Evolutionary conservation across 2,797 vertebrate genomes (phyloP), one percentile per base, ranked within the genome.

Genomic region (Tangara arthus): DNA sequence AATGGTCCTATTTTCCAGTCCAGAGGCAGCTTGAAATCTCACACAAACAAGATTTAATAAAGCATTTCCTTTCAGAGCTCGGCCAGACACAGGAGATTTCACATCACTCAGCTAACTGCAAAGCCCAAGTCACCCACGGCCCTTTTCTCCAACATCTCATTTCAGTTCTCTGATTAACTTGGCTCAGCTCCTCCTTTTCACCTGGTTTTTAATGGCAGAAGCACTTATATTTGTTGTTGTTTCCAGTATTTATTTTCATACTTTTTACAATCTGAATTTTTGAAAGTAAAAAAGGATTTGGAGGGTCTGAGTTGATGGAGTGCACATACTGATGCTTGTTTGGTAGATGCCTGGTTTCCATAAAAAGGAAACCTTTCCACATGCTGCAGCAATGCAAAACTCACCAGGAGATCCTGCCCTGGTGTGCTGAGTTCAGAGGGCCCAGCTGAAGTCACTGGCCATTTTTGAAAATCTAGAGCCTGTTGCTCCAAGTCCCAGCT

Each of bases 21-120:
- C 91, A 95, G 92, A 95, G 92, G 87, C 89, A 93, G 80, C 73
- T 86, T 84, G 94, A 96, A 94, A 94, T 95, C 87, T 91, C 85
- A 86, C 66, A 94, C 89, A 86, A 95, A 90, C 77, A 90, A 94
- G 93, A 96, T 95, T 97, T 96, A 92, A 96, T 95, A 96, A 96
- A 93, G 91, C 77, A 66, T 96, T 96, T 96, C 89, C 85, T 96
- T 94, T 94, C 85, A 88, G 87, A 93, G 85, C 94, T 83, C 89
- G 73, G 94, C 55, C 82, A 93, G 94, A 91, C 94, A 86, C 89
- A 70, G 57, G 95, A 93, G 91, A 95, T 94, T 94, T 94, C 92
- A 94, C 87, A 93, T 88, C 5, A 15, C 66, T 91, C 91, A 79
- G 82, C 85, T 87, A 83, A 89, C 90, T 95, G 95, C 95, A 95